Percentiles rank a stretch among this genome's conserved stretches.
Conservation (phyloP, 2,797 vertebrate species). For the Cercopithecus petaurista region DNA sequence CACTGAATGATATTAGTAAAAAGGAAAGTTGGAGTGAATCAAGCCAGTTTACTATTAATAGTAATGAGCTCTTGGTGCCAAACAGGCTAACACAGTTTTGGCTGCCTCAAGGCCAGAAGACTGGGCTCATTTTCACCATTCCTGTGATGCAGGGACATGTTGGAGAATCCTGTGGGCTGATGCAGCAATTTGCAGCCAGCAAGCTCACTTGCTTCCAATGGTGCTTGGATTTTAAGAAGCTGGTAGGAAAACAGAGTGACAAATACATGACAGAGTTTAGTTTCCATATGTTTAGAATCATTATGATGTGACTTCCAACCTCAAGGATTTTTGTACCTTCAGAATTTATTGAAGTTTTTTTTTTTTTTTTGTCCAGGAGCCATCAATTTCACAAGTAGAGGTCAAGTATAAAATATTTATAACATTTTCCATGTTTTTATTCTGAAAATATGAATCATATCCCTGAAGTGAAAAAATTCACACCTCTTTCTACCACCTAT, state of each 20-base stretch:
- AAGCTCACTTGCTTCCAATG: neutral
- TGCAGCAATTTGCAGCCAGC: neutral
- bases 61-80: neutral
- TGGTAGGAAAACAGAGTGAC: neutral
- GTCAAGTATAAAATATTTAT: conserved; percentile 16
- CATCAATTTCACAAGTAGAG: neutral
- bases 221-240: neutral
- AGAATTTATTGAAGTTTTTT: neutral
- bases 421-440: conserved; percentile 30
- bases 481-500: neutral
- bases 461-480: conserved; percentile 12
- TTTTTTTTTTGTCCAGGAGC: neutral
- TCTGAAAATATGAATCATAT: conserved; percentile 50
- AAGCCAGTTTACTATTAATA: neutral
- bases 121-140: neutral
- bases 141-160: neutral
- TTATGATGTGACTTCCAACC: neutral
- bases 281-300: neutral
- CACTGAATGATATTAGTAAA: neutral
- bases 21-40: neutral
- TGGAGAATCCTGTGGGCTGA: neutral
- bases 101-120: neutral
- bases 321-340: neutral
- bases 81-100: neutral
- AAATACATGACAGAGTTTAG: neutral